Evolutionary conservation across 2,888 invertebrate species (phyloP), one percentile per base, ranked within the genome.

Genomic region (Drosophila buzzatii): DNA sequence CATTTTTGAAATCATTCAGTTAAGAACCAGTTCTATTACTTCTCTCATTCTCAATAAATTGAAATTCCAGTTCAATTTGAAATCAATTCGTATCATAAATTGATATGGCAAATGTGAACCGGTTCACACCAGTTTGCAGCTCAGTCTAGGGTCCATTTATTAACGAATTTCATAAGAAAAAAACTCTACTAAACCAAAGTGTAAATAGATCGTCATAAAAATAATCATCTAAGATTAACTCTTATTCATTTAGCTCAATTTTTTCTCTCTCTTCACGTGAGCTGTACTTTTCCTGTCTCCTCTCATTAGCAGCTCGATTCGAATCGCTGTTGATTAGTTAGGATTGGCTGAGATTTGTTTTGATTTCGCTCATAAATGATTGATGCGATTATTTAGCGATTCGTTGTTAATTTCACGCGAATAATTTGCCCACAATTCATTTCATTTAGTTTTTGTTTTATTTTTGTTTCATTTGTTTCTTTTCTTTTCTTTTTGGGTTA

Each of bases 381-480:
- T 39, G 58, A 20, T 39, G 23, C 52, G 18, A 44, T 56, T 37
- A 63, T 55, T 82, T 82, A 82, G 67, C 79, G 45, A 20, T 49
- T 78, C 18, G 9, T 41, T 56, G 82, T 68, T 79, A 79, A 79
- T 79, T 70, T 74, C 49, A 66, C 51, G 66, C 61, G 72, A 77
- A 81, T 45, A 60, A 63, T 76, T 80, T 76, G 70, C 59, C 20
- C 58, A 61, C 65, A 76, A 53, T 68, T 78, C 23, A 2, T 37
- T 44, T 20, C 12, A 42, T 33, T 33, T 23, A 31, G n/a, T 49
- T 23, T 18, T 35, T 12, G n/a, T 53, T 44, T 45, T 2, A 9
- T 51, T 33, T 39, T 10, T 45, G 3, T 16, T 23, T 4, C 23
- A 23, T 23, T 23, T 23, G 23, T 9, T 23, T 23, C 35, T 35